Evolutionary conservation across 1,140 invertebrate species (phyloP).

Genomic region (Atta texana): DNA sequence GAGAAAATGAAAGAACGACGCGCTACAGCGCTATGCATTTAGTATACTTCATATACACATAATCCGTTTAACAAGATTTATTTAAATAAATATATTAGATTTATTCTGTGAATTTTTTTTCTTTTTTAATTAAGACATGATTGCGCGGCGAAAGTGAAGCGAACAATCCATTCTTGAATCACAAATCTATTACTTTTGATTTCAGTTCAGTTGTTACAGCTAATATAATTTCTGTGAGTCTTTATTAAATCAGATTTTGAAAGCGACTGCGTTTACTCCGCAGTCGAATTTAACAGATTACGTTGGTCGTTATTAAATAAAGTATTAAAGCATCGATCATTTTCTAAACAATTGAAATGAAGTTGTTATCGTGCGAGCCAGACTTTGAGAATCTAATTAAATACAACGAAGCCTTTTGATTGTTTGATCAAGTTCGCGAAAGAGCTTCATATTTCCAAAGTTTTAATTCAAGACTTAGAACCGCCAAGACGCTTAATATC

Average conservation of each 20-base stretch:
- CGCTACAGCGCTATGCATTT: background rate
- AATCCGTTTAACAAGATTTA: background rate
- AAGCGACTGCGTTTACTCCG: background rate
- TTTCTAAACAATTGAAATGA: conserved; percentile 9
- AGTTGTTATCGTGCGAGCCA: background rate
- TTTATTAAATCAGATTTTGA: background rate
- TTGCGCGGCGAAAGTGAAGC: background rate
- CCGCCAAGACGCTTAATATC: background rate
- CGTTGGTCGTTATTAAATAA: background rate
- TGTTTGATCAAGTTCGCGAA: conserved; percentile 7
- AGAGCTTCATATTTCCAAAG: background rate
- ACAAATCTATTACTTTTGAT: conserved; percentile 17
- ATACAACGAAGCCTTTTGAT: conserved; percentile 3
- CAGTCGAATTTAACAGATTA: background rate
- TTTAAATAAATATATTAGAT: background rate
- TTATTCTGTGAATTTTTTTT: background rate
- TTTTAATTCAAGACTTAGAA: conserved; percentile 15
- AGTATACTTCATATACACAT: background rate
- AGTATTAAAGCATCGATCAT: background rate
- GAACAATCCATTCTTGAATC: background rate
- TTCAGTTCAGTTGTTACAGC: background rate
- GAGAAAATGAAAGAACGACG: background rate
- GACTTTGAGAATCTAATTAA: background rate
- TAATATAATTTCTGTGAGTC: background rate
- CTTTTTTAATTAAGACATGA: background rate